Evolutionary conservation across 2,797 vertebrate species (phyloP).

Genomic region (Prionace glauca): DNA sequence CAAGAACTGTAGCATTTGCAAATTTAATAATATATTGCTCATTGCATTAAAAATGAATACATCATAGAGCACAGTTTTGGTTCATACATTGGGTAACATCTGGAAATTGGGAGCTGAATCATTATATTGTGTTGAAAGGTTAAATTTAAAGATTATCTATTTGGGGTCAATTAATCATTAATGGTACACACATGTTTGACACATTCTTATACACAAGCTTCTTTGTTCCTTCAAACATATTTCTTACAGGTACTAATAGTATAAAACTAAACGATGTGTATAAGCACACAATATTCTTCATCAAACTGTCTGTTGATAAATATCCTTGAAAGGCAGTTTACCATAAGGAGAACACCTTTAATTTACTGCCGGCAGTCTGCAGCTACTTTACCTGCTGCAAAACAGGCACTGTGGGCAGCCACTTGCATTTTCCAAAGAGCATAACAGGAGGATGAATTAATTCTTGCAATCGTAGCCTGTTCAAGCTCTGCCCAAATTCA

Average conservation of each 20-base stretch:
- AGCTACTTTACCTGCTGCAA: neutral
- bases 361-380: neutral
- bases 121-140: neutral
- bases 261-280: neutral
- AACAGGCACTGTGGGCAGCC: neutral
- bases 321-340: neutral
- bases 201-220: neutral
- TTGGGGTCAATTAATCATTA: slow-evolving; percentile 12
- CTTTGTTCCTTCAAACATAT: neutral
- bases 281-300: neutral
- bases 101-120: slow-evolving; percentile 22
- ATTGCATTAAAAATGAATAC: slow-evolving; percentile 22
- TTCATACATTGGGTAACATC: slow-evolving; percentile 13
- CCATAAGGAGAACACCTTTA: neutral
- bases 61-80: neutral
- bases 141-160: slow-evolving; percentile 16
- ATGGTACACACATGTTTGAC: neutral
- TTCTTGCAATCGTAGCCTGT: neutral
- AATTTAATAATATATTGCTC: slow-evolving; percentile 17
- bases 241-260: neutral
- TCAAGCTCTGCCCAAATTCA: neutral
- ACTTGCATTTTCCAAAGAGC: neutral
- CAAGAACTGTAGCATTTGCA: slow-evolving; percentile 1
- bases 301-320: neutral
- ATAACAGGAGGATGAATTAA: neutral